These are phyloP conservation scores for Papilio polyxenes DNA, from an alignment of 1,140 invertebrate genomes.

Conservation along the genomic window DNA sequence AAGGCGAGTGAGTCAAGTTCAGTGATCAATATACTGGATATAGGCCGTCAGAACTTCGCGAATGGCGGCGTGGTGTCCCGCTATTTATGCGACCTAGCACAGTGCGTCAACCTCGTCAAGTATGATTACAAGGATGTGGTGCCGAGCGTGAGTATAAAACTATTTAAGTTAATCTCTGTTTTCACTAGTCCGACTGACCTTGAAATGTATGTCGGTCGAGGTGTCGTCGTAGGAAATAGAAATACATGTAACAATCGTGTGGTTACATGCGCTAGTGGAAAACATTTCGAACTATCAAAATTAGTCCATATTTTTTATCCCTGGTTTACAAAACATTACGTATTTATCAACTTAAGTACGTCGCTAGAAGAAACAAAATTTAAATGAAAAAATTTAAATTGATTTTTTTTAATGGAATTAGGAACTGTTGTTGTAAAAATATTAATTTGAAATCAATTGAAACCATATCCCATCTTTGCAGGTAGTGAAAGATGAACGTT, in stretches of 20 bases:
- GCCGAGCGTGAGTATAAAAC: conserved; percentile 78
- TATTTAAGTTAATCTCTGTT: not conserved
- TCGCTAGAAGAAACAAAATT: not conserved
- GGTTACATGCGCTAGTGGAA: too few species aligned
- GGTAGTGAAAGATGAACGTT: conserved; percentile 86
- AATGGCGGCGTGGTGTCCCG: conserved; percentile 82
- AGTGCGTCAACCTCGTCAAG: conserved; percentile 82
- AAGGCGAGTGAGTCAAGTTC: conserved; percentile 70
- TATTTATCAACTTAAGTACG: too few species aligned
- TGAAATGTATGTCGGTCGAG: too few species aligned
- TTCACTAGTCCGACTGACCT: too few species aligned
- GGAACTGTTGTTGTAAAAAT: not conserved
- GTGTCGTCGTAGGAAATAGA: too few species aligned
- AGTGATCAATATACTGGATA: conserved; percentile 84
- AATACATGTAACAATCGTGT: too few species aligned
- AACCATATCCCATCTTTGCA: conserved; percentile 59
- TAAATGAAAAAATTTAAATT: not conserved
- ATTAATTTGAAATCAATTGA: not conserved
- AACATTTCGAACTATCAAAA: too few species aligned
- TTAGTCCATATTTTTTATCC: too few species aligned
- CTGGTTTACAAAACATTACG: too few species aligned
- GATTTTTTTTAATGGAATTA: not conserved
- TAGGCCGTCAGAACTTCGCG: conserved; percentile 79
- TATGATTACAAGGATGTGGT: conserved; percentile 84
- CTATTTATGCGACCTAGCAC: conserved; percentile 82